These are phyloP conservation scores for Carabus problematicus DNA, from an alignment of 2,888 invertebrate genomes.

Conservation along the genomic window DNA sequence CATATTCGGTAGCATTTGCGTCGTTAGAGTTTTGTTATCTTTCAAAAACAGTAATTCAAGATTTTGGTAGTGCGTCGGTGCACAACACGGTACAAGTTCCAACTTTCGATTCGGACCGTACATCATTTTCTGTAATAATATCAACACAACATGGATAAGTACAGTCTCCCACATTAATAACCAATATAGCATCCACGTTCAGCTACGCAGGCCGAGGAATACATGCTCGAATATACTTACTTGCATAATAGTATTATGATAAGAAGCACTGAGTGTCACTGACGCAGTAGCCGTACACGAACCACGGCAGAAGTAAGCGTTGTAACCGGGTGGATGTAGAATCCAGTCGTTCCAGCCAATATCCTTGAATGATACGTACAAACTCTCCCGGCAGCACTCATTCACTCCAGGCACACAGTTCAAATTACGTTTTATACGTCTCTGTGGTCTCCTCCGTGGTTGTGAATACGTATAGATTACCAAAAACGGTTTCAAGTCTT, in stretches of 20 bases:
- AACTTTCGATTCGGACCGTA: slow-evolving; percentile 62
- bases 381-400: slow-evolving; percentile 83
- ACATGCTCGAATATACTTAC: slow-evolving; percentile 63
- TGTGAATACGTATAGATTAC: slow-evolving; percentile 80
- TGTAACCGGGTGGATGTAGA: slow-evolving; percentile 80
- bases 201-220: neutral
- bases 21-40: slow-evolving; percentile 78
- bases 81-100: slow-evolving; percentile 84
- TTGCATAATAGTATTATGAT: slow-evolving; percentile 78
- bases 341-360: slow-evolving; percentile 93
- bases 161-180: neutral
- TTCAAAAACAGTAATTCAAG: slow-evolving; percentile 82
- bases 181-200: neutral
- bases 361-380: slow-evolving; percentile 83
- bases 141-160: slow-evolving; percentile 43
- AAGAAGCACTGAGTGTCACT: slow-evolving; percentile 67
- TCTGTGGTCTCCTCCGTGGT: slow-evolving; percentile 61
- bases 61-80: slow-evolving; percentile 82
- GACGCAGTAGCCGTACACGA: slow-evolving; percentile 78
- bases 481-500: slow-evolving; percentile 76
- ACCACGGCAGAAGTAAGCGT: slow-evolving; percentile 88
- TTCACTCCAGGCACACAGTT: slow-evolving; percentile 74
- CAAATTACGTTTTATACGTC: slow-evolving; percentile 62
- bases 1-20: slow-evolving; percentile 86
- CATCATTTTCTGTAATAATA: slow-evolving; percentile 71